Evolutionary conservation across 2,113 vertebrate species (phyloP).

Genomic region (Gasterosteus aculeatus): DNA sequence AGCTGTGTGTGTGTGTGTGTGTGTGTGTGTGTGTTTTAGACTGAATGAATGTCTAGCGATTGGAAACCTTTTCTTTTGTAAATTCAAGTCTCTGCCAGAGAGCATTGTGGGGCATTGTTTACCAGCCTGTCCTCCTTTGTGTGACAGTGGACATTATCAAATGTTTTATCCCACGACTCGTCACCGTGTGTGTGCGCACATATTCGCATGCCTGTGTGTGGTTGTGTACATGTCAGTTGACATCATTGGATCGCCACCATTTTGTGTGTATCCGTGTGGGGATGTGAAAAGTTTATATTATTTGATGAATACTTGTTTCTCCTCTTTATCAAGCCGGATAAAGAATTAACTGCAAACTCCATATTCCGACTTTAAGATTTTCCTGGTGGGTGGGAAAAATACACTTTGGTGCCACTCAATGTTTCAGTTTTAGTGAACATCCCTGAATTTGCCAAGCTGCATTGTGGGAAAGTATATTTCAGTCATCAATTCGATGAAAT

Average conservation of each 20-base stretch:
- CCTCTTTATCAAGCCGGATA: background rate
- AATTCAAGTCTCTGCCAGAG: slow-evolving; percentile 69
- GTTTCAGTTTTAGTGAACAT: background rate
- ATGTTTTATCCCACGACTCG: slow-evolving; percentile 65
- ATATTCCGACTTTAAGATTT: background rate
- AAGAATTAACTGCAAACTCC: background rate
- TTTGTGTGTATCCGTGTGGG: slow-evolving; percentile 16
- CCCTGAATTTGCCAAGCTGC: background rate
- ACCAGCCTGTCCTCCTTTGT: slow-evolving; percentile 69
- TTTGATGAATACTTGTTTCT: slow-evolving; percentile 26
- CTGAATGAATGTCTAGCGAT: slow-evolving; percentile 75
- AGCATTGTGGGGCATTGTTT: slow-evolving; percentile 79
- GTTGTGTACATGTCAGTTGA: slow-evolving; percentile 57
- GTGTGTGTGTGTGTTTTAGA: slow-evolving; percentile 12
- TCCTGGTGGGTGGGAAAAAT: no score
- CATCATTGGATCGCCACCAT: slow-evolving; percentile 55
- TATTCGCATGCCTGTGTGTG: slow-evolving; percentile 43
- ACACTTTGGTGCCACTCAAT: no score
- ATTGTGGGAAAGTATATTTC: background rate
- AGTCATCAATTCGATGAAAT: background rate
- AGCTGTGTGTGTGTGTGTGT: slow-evolving; percentile 14
- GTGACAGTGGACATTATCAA: slow-evolving; percentile 75
- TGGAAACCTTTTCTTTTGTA: slow-evolving; percentile 78
- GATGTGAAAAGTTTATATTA: slow-evolving; percentile 55
- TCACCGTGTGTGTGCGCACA: slow-evolving; percentile 30